These are phyloP conservation scores for Marcusenius ussheri DNA, from an alignment of 2,113 vertebrate species.

Conservation along the genomic window DNA sequence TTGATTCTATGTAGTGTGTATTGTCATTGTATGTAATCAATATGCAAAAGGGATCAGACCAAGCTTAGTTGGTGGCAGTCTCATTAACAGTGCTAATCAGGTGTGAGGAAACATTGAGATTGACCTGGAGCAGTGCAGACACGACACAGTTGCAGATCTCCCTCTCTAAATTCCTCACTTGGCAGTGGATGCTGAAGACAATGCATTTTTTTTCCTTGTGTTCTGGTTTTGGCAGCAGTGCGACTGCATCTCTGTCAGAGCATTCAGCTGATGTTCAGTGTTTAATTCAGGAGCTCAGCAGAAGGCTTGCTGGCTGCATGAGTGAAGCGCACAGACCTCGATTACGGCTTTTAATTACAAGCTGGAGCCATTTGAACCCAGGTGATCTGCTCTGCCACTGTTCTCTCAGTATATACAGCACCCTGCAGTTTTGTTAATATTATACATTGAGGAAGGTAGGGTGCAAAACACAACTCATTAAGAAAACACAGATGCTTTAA, in stretches of 20 bases:
- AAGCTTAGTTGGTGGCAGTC: neutral
- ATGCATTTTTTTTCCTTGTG: neutral
- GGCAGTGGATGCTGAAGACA: neutral
- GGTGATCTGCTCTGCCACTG: neutral
- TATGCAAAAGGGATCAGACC: neutral
- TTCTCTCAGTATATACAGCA: neutral
- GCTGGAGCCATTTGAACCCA: neutral
- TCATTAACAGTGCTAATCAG: neutral
- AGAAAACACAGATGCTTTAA: neutral
- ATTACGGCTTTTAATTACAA: neutral
- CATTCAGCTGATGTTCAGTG: neutral
- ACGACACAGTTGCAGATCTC: neutral
- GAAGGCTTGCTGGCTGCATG: neutral
- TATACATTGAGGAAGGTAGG: neutral
- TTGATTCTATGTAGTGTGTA: neutral
- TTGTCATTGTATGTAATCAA: neutral
- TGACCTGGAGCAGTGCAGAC: neutral
- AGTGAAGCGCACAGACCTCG: neutral
- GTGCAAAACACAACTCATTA: neutral
- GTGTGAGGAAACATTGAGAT: neutral
- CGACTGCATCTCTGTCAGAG: neutral
- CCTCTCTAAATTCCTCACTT: neutral
- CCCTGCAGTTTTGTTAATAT: neutral
- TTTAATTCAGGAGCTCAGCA: neutral
- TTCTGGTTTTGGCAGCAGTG: neutral